These are phyloP conservation scores for Ophioninae sp. DNA, from an alignment of 2,888 invertebrate genomes.

Conservation along the genomic window DNA sequence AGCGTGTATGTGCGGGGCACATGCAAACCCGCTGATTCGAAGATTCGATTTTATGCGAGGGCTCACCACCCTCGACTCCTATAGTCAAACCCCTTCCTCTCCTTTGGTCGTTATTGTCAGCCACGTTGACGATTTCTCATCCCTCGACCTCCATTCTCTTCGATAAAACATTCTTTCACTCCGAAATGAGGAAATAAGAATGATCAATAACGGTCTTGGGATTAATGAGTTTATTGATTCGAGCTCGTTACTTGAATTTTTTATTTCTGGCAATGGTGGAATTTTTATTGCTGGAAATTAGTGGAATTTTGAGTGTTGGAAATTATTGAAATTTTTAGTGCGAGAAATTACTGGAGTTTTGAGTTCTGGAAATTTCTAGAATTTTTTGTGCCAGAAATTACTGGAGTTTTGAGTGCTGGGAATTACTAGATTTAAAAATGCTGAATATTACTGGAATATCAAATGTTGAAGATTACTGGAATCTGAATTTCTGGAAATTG, in stretches of 20 bases:
- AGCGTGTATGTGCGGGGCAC: background rate
- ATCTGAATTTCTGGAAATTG: too few relatives aligned
- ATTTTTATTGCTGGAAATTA: too few relatives aligned
- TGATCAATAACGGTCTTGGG: background rate
- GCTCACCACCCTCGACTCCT: constrained; percentile 10
- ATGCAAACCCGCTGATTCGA: constrained; percentile 26
- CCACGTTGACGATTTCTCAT: constrained; percentile 3
- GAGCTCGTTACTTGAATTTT: background rate
- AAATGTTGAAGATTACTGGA: too few relatives aligned
- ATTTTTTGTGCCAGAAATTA: too few relatives aligned
- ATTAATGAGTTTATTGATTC: background rate
- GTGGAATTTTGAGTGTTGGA: too few relatives aligned
- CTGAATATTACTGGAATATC: too few relatives aligned
- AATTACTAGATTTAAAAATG: too few relatives aligned
- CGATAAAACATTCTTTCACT: background rate
- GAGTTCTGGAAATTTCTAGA: too few relatives aligned
- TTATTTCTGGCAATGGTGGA: too few relatives aligned
- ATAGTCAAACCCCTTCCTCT: constrained; percentile 5
- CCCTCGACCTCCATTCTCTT: background rate
- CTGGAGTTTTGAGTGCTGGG: too few relatives aligned
- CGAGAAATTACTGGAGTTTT: too few relatives aligned
- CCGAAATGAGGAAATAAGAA: background rate
- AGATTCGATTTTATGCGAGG: constrained; percentile 21
- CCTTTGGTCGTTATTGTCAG: background rate
- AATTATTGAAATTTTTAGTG: too few relatives aligned